A percentile compares a stretch with the other conserved stretches of the same genome.
Conservation (phyloP, 2,113 vertebrate species). For the Nothoprocta pentlandii region DNA sequence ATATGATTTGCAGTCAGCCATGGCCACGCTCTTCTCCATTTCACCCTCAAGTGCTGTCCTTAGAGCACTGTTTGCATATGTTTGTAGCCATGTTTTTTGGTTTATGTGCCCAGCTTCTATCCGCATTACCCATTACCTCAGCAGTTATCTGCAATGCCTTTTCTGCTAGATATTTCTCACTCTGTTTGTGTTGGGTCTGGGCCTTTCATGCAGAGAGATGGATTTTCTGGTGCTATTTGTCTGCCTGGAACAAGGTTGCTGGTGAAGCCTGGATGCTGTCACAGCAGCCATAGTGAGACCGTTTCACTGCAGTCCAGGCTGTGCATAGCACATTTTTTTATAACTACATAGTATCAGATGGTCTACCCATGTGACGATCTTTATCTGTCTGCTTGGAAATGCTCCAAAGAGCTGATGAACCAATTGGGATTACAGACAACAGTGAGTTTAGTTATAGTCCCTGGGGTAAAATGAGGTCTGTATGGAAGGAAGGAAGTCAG, state of each 20-base stretch:
- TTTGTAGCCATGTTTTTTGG: neutral
- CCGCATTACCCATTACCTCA: neutral
- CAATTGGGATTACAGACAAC: constrained; percentile 46
- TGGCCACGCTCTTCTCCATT: neutral
- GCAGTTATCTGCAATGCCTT: neutral
- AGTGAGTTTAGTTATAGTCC: constrained; percentile 45
- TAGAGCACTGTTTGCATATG: constrained; percentile 16
- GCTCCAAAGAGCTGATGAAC: constrained; percentile 58
- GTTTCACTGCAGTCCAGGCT: neutral
- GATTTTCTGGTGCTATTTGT: neutral
- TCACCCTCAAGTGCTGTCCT: constrained; percentile 48
- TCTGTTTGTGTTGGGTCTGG: neutral
- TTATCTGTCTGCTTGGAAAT: constrained; percentile 52
- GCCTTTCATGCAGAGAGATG: neutral
- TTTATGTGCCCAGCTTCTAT: neutral
- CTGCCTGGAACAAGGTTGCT: neutral
- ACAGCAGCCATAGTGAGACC: neutral
- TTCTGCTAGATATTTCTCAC: neutral
- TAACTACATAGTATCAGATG: constrained; percentile 44
- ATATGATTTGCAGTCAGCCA: constrained; percentile 53
- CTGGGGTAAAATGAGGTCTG: constrained; percentile 30
- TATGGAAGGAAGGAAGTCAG: constrained; percentile 63
- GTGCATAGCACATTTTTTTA: neutral
- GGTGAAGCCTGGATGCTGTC: neutral
- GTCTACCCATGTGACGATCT: constrained; percentile 22